A percentile compares a stretch with the other conserved stretches of the same genome.
Conservation (phyloP, 1,140 invertebrate species). For the Drosophila ficusphila region DNA sequence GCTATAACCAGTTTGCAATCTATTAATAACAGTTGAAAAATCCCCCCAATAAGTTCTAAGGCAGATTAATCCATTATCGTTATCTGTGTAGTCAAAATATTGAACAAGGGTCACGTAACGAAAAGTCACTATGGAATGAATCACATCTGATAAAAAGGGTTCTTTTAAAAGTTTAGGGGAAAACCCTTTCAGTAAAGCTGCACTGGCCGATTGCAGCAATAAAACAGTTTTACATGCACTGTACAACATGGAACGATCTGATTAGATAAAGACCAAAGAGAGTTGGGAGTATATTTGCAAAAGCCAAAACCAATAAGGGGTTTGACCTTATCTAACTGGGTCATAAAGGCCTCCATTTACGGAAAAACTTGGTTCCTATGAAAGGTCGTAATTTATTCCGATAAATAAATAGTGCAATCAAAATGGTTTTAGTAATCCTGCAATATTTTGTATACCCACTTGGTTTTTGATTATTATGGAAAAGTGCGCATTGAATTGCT, state of each 20-base stretch:
- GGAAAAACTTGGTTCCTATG: background rate
- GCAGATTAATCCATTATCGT: constrained; percentile 11
- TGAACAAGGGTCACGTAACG: background rate
- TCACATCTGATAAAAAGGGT: constrained; percentile 1
- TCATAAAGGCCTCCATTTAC: constrained; percentile 13
- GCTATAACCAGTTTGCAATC: constrained; percentile 42
- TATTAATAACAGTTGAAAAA: constrained; percentile 42
- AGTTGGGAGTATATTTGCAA: background rate
- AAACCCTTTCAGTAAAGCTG: constrained; percentile 3
- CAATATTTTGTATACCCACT: no score
- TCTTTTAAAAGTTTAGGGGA: background rate
- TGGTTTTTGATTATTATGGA: no score
- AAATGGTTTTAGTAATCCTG: no score
- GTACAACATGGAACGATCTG: background rate
- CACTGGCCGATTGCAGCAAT: constrained; percentile 3
- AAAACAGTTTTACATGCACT: constrained; percentile 21
- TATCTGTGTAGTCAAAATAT: background rate
- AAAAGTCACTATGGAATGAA: background rate
- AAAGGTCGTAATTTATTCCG: background rate
- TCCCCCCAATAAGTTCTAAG: background rate
- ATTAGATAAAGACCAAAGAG: constrained; percentile 8
- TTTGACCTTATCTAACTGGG: constrained; percentile 39
- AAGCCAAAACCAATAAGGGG: background rate
- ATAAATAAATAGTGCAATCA: no score
- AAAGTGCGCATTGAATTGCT: no score